phyloP scores from a whole-genome alignment of 2,113 vertebrate genomes.

The Corythornis vintsioides region DNA sequence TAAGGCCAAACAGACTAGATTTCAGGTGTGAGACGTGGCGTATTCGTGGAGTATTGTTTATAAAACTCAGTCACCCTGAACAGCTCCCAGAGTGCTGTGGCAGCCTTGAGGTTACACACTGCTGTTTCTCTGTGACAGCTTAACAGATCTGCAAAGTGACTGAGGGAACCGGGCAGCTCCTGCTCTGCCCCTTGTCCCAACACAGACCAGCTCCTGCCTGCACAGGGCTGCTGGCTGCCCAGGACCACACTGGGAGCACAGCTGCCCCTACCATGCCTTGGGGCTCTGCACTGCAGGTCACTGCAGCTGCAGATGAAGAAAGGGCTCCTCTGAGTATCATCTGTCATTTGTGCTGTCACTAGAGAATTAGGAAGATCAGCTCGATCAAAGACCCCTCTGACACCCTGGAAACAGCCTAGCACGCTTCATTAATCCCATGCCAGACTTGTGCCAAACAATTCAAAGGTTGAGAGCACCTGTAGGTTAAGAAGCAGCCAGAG shows the following conservation, averaged over 20 bases:
- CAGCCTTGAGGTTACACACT: not conserved
- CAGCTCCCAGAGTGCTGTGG: not conserved
- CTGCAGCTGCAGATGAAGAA: not conserved
- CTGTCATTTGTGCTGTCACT: not conserved
- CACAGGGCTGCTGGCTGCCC: not conserved
- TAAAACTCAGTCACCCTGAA: not conserved
- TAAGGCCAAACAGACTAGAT: not conserved
- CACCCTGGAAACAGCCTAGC: slow-evolving; percentile 13
- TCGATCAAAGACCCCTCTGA: slow-evolving; percentile 5
- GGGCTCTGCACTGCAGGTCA: not conserved
- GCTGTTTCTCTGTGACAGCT: not conserved
- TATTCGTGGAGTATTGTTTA: not conserved
- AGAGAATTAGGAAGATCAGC: slow-evolving; percentile 8
- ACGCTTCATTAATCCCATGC: slow-evolving; percentile 4
- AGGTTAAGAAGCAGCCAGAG: slow-evolving; percentile 3
- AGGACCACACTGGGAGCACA: not conserved
- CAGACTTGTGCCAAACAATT: slow-evolving; percentile 11
- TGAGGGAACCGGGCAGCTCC: not conserved
- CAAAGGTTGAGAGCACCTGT: not conserved
- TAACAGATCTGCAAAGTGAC: not conserved
- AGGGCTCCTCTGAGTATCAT: not conserved
- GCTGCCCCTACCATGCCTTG: not conserved
- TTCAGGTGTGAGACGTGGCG: fast-evolving
- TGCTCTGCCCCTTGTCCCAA: not conserved
- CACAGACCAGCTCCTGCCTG: fast-evolving